Base-by-base conservation (phyloP, 2,888 invertebrate species). In the Drosophila aldrichi region DNA sequence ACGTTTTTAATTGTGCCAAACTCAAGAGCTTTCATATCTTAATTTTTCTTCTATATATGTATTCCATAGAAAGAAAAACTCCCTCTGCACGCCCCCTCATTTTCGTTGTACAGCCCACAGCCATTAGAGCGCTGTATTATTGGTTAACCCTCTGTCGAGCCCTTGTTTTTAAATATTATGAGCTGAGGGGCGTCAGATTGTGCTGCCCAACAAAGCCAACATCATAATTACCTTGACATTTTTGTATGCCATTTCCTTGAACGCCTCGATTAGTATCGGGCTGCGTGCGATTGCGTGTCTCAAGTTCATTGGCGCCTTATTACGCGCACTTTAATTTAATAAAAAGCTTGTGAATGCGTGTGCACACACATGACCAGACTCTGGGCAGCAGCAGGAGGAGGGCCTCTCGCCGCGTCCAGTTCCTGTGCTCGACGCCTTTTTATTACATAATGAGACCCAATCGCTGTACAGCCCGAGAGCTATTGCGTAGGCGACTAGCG, bases 261-360 rank as follows among this genome's bases (percentile, higher is more conserved):
- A 67, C 56, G 68, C 58, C 66, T 46, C 41, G 57, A 49, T 57
- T 20, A 41, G 40, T 25, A 38, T 36, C n/a, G 14, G 1, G 25
- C 25, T 25, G 25, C 7, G 22, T 34, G n/a, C 20, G 62, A 57
- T 74, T 85, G 82, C 82, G 82, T 82, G 82, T 69, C 61, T 64
- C 79, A 63, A 69, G 83, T 65, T 84, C 82, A 76, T 78, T 69
- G 83, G 84, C 83, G 88, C 85, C 88, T 76, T 84, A 82, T 84
- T 84, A 80, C 85, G 87, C 83, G 80, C 82, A 74, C 82, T 82
- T 84, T 84, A 87, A 84, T 84, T 84, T 87, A 84, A 87, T 84
- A 84, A 87, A 83, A 84, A 87, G 87, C 83, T 74, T 80, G 81
- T 81, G 81, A 86, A 79, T 86, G 86, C 79, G 69, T 88, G 68